Evolutionary conservation across 2,113 vertebrate genomes (phyloP).

Genomic region (Ariopsis seemanni): DNA sequence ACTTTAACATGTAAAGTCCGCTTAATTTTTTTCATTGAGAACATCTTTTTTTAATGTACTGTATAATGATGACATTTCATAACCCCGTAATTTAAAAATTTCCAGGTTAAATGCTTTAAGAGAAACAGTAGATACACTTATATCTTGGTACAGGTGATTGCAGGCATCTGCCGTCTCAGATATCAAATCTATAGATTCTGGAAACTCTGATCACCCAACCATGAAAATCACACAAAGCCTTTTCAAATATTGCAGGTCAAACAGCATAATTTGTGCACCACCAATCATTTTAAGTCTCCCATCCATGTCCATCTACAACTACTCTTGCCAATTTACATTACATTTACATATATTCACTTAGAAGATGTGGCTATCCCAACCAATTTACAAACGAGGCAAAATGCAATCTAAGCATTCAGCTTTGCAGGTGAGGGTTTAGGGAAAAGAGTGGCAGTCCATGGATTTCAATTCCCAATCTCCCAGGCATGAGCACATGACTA

Average conservation of each 20-base stretch:
- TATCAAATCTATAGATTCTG: not conserved
- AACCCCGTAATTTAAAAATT: too few relatives aligned
- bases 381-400: not conserved
- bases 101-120: too few relatives aligned
- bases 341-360: not conserved
- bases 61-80: too few relatives aligned
- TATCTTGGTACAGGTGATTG: not conserved
- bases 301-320: not conserved
- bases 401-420: constrained; percentile 2
- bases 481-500: not conserved
- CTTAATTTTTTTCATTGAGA: too few relatives aligned
- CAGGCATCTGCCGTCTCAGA: not conserved
- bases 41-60: too few relatives aligned
- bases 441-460: not conserved
- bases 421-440: not conserved
- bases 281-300: not conserved
- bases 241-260: not conserved
- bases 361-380: not conserved
- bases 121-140: constrained; percentile 22
- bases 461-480: not conserved
- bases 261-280: not conserved
- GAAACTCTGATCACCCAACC: not conserved
- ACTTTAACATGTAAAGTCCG: too few relatives aligned
- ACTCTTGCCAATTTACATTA: not conserved
- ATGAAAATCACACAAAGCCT: not conserved